phyloP scores from a whole-genome alignment of 2,797 vertebrate species.

The Gymnopithys bicolor region DNA sequence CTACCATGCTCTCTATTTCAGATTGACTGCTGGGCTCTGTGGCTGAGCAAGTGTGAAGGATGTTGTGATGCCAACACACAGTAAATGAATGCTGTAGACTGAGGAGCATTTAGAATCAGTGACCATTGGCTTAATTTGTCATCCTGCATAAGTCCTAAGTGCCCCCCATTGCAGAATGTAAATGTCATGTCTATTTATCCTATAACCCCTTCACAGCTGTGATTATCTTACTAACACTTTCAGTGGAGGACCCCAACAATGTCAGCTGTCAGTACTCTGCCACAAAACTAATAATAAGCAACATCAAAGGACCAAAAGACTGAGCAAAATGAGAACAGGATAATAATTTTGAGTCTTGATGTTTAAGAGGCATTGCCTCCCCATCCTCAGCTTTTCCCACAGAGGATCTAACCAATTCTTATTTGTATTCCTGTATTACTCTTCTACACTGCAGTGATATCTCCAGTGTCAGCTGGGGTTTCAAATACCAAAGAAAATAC shows the following conservation, averaged over 20 bases:
- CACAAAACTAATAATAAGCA: rapidly evolving
- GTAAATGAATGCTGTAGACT: rapidly evolving
- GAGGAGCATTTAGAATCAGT: background rate
- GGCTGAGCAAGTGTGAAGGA: rapidly evolving
- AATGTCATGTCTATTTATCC: background rate
- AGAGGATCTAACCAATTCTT: background rate
- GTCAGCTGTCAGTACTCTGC: rapidly evolving
- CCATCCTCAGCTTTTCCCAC: background rate
- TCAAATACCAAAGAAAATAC: background rate
- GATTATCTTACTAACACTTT: background rate
- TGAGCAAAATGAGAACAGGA: background rate
- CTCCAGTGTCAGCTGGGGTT: background rate
- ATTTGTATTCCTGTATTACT: background rate
- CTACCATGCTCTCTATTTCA: background rate
- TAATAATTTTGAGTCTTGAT: background rate
- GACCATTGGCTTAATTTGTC: background rate
- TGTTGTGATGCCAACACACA: rapidly evolving
- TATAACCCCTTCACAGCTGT: background rate
- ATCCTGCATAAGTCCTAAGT: background rate
- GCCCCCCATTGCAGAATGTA: background rate
- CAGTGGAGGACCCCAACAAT: background rate
- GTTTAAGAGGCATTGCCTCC: background rate
- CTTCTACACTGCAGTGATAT: background rate
- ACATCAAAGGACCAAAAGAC: background rate
- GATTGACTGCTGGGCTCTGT: background rate